Evolutionary conservation across 2,113 vertebrate genomes (phyloP), one percentile per base, ranked within the genome.

Genomic region (Mormyrus iriodes): DNA sequence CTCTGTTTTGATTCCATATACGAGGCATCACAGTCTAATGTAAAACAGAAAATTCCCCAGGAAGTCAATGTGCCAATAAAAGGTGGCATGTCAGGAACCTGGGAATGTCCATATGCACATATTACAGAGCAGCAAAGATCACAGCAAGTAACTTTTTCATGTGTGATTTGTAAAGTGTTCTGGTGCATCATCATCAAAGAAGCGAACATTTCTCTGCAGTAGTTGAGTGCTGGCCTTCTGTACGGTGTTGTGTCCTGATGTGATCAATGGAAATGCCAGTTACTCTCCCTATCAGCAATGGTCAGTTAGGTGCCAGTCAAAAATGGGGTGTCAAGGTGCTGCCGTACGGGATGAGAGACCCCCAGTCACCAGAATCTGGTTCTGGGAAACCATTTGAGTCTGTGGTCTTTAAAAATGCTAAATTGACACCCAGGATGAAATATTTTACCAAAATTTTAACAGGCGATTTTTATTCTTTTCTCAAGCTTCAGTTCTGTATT

Each of bases 11-110:
- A 85, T 88, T 52, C 51, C 79, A 51, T 39, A 61, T 39, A 82
- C 73, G 79, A 90, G 76, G 89, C 51, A 4, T 86, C 53, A 61
- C 89, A 89, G 76, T 90, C 44, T n/a, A 39, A 65, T 83, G 89
- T 21, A 73, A 73, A 35, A 27, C 65, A 27, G 31, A 35, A 73
- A 13, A 3, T 73, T 27, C 65, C 31, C 31, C 65, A 35, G 65
- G 31, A 61, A 61, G 55, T 73, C 31, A 31, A 35, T 73, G n/a
- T 35, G n/a, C n/a, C 65, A 73, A 15, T 73, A 35, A 39, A 31
- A 3, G 17, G 44, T 79, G 73, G 17, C 44, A 31, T 19, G 39
- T 44, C 13, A 39, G 39, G 76, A 42, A 82, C 35, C 15, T 39
- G 39, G 39, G 19, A 4, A 19, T 42, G 35, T 48, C 19, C 39